Evolutionary conservation across 1,140 invertebrate genomes (phyloP).

Genomic region (Drosophila micromelanica): DNA sequence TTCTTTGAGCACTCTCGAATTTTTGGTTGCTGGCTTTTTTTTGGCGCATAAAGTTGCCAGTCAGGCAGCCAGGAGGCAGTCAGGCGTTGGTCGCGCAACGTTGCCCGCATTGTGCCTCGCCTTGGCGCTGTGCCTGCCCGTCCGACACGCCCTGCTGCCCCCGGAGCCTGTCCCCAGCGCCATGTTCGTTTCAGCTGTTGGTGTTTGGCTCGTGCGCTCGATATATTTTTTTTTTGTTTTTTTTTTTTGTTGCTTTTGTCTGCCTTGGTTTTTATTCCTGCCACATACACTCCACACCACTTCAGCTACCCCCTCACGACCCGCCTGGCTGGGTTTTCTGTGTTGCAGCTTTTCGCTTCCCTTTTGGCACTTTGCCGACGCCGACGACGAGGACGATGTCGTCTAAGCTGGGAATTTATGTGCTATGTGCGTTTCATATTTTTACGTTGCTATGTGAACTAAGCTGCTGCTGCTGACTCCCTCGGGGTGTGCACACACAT

Average conservation of each 20-base stretch:
- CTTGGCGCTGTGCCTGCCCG: constrained; percentile 1
- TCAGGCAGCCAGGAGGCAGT: constrained; percentile 13
- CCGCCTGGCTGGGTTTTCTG: constrained; percentile 27
- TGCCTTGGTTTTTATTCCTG: constrained; percentile 61
- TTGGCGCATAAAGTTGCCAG: constrained; percentile 47
- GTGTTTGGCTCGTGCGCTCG: constrained; percentile 60
- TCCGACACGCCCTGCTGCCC: constrained; percentile 4
- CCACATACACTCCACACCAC: constrained; percentile 29
- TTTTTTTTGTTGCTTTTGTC: constrained; percentile 64
- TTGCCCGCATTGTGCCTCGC: constrained; percentile 70
- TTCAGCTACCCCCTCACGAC: neutral
- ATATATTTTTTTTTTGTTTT: neutral
- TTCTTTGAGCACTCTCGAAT: neutral
- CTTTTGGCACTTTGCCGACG: constrained; percentile 45
- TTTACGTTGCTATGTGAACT: constrained; percentile 68
- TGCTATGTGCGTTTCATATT: constrained; percentile 74
- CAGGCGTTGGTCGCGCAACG: constrained; percentile 36
- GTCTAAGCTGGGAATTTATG: constrained; percentile 75
- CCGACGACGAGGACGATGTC: constrained; percentile 15
- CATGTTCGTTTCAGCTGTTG: constrained; percentile 53
- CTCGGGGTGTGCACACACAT: constrained; percentile 16
- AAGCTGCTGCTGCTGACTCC: constrained; percentile 28
- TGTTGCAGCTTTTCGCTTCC: constrained; percentile 42
- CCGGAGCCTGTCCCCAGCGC: neutral
- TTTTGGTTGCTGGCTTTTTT: constrained; percentile 1